Conservation (phyloP, 2,797 vertebrate species). For the Ctenopoma kingsleyae region DNA sequence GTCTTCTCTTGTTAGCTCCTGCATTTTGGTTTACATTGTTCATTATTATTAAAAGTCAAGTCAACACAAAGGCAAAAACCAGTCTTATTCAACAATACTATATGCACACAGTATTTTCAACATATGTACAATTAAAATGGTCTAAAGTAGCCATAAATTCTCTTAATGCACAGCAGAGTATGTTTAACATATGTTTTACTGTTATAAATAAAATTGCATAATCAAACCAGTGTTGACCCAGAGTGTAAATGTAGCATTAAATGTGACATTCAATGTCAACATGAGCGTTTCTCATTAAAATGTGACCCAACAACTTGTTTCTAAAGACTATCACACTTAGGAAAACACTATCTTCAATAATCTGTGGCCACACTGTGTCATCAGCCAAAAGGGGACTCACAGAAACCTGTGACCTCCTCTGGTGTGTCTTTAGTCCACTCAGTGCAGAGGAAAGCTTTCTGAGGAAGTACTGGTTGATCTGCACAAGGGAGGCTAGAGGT, state of each 20-base stretch:
- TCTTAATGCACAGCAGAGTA: neutral
- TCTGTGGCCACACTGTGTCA: neutral
- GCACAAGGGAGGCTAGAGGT: slow-evolving; percentile 23
- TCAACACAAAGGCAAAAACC: neutral
- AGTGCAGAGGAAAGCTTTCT: slow-evolving; percentile 19
- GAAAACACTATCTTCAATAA: neutral
- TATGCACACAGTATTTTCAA: neutral
- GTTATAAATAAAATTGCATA: neutral
- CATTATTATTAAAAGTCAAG: neutral
- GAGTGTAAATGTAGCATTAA: neutral
- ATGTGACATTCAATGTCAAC: neutral
- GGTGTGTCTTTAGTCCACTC: neutral
- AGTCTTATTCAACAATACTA: neutral
- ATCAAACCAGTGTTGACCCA: neutral
- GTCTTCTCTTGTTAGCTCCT: slow-evolving; percentile 43
- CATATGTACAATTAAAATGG: neutral
- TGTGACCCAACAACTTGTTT: neutral
- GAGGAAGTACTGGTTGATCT: slow-evolving; percentile 51
- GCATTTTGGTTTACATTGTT: slow-evolving; percentile 10
- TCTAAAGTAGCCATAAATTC: neutral
- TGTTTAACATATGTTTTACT: neutral
- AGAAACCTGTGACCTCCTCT: slow-evolving; percentile 15
- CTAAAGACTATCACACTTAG: neutral
- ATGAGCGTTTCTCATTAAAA: slow-evolving; percentile 1
- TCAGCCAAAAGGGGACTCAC: neutral